Base-by-base conservation (phyloP, 1,140 invertebrate genomes). In the Halictus rubicundus region DNA sequence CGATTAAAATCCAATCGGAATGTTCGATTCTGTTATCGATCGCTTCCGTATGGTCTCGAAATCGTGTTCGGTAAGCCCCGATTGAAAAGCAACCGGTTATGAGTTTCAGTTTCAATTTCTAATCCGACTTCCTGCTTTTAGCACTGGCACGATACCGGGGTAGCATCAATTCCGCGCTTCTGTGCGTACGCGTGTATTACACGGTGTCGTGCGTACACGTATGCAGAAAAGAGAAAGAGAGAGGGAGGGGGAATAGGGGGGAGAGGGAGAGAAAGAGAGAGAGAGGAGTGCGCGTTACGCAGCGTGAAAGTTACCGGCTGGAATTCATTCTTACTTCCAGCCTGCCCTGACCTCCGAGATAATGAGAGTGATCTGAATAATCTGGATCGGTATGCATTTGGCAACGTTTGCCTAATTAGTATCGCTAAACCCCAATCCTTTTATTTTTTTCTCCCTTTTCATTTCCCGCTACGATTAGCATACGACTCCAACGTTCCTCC, bases 241-340 rank as follows among this genome's bases (percentile, higher is more conserved):
- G 42, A 42, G 8, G 1, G 42, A 39, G 37, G 37, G 37, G 37
- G 37, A 39, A 9, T 42, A 8, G 2, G 39, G 10, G 39, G 10
- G 10, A 46, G 10, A 46, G 42, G 3, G 42, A 46, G 1, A 46
- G 42, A 46, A 9, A 46, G 42, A 46, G 12, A 46, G 42, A 46
- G 12, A 12, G 10, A 2, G 12, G 63, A 60, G n/a, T 49, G 32
- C 21, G 23, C 16, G 75, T 86, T 88, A 78, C 71, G 76, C 71
- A 86, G 85, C 66, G 84, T 80, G 83, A 88, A 88, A 88, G 87
- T 83, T 54, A 32, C 14, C 66, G 71, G 1, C 72, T 80, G 88
- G 86, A 88, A 89, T 89, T 89, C 81, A 85, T 85, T 88, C 83
- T 88, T 89, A 87, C 87, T 85, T 79, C 68, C 79, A 78, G 83